Conservation (phyloP, 2,113 vertebrate genomes). For the Ictidomys tridecemlineatus region DNA sequence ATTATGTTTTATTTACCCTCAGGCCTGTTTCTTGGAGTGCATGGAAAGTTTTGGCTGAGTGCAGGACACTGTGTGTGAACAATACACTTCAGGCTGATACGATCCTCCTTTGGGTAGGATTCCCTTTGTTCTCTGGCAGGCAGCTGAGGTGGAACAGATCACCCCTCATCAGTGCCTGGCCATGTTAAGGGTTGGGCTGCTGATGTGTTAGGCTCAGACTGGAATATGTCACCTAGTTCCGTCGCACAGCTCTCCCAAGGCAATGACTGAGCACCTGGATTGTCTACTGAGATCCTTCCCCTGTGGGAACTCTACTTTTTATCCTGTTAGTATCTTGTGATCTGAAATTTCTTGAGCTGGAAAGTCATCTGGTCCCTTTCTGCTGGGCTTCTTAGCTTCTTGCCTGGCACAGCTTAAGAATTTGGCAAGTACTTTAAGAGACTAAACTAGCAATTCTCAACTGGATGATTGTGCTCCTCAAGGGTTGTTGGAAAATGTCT, state of each 20-base stretch:
- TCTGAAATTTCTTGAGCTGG: background rate
- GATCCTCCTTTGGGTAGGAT: background rate
- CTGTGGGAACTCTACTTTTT: background rate
- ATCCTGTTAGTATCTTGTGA: background rate
- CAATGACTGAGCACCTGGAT: background rate
- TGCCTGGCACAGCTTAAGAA: background rate
- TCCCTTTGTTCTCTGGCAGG: background rate
- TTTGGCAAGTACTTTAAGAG: background rate
- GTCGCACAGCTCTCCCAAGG: background rate
- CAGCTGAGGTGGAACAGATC: background rate
- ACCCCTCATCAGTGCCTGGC: background rate
- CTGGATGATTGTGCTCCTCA: background rate
- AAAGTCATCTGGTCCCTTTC: background rate
- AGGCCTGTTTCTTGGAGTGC: background rate
- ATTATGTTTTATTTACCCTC: slow-evolving; percentile 1
- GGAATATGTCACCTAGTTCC: background rate
- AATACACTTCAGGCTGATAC: background rate
- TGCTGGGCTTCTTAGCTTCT: background rate
- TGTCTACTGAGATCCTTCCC: background rate
- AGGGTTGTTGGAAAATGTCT: background rate
- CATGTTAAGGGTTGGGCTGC: background rate
- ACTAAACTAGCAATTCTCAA: background rate
- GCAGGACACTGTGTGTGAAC: background rate
- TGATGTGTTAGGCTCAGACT: background rate
- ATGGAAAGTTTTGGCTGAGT: background rate